Conservation (phyloP, 2,797 vertebrate species). For the Novumbra hubbsi region DNA sequence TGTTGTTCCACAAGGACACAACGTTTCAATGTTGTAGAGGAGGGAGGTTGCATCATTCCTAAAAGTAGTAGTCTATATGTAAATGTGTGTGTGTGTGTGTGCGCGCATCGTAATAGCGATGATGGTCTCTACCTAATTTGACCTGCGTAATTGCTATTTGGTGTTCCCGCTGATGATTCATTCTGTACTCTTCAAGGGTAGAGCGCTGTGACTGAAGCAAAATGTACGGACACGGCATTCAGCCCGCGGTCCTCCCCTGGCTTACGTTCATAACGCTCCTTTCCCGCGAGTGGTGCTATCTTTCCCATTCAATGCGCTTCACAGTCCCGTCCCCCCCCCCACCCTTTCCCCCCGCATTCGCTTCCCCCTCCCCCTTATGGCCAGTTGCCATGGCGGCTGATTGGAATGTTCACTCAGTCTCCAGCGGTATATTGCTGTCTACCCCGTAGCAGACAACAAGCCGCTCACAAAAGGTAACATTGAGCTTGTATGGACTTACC, state of each 20-base stretch:
- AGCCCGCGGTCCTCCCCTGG: not conserved
- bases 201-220: no score
- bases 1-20: not conserved
- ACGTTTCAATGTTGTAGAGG: not conserved
- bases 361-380: not conserved
- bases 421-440: conserved; percentile 1
- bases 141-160: not conserved
- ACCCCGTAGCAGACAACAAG: not conserved
- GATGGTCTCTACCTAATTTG: not conserved
- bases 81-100: no score
- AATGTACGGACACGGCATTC: not conserved
- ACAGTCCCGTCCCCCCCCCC: not conserved
- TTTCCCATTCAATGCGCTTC: no score
- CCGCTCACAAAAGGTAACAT: conserved; percentile 2
- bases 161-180: not conserved
- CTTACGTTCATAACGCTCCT: not conserved
- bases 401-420: conserved; percentile 16
- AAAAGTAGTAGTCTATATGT: not conserved
- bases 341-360: not conserved
- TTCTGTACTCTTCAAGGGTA: not conserved
- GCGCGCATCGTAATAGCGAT: not conserved
- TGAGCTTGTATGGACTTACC: not conserved
- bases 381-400: conserved; percentile 25
- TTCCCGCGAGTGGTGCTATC: not conserved
- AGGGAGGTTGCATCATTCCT: not conserved